phyloP scores from a whole-genome alignment of 2,797 vertebrate genomes.

The Leuciscus waleckii region DNA sequence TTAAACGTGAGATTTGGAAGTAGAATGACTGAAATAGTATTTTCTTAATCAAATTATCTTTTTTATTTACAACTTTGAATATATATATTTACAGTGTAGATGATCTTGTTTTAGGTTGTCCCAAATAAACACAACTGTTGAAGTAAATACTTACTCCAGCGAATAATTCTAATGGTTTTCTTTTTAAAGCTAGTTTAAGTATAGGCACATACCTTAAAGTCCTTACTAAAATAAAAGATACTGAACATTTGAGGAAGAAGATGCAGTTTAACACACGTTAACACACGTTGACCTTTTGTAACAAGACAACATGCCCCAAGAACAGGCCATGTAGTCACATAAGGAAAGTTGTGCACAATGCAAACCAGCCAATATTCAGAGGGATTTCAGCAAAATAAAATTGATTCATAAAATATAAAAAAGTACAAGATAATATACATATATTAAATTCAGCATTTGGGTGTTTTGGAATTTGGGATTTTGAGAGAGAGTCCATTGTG shows the following conservation, averaged over 20 bases:
- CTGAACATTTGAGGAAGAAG: neutral
- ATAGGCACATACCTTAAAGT: neutral
- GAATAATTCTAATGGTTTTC: neutral
- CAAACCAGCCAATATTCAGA: neutral
- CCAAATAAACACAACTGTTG: neutral
- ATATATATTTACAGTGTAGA: neutral
- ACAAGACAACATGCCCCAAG: neutral
- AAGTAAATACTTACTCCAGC: neutral
- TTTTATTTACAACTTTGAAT: neutral
- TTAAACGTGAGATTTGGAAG: neutral
- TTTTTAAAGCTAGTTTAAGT: neutral
- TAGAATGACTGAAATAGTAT: neutral
- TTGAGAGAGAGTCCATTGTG: neutral
- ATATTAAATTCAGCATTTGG: neutral
- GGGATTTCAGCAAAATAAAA: neutral
- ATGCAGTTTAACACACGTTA: neutral
- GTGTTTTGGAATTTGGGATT: neutral
- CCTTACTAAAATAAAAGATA: neutral
- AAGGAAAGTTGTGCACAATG: neutral
- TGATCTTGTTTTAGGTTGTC: neutral
- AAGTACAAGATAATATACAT: neutral
- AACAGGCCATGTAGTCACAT: neutral
- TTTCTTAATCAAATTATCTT: neutral
- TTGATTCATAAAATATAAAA: neutral
- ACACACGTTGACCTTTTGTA: neutral